Conservation (phyloP, 2,888 invertebrate genomes). For the Tetranychus piercei region DNA sequence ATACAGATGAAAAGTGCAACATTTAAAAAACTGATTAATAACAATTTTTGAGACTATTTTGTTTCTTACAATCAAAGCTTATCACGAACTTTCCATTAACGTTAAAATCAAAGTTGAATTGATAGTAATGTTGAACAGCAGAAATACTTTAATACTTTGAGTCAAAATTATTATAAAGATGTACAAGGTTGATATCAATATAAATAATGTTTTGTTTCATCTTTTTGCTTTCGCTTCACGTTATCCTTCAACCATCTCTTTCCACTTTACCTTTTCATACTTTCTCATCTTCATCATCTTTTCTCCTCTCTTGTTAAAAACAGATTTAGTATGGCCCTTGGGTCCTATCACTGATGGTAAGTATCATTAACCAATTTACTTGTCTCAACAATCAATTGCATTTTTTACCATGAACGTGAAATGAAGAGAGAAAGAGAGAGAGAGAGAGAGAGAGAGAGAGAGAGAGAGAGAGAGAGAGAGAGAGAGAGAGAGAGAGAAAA, state of each 20-base stretch:
- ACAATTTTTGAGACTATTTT: no score
- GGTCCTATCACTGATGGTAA: conserved; percentile 28
- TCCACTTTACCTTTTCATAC: not conserved
- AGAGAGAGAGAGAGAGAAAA: conserved; percentile 13
- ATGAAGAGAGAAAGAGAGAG: conserved; percentile 1
- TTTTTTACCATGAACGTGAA: not conserved
- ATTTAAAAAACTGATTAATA: no score
- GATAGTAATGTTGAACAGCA: no score
- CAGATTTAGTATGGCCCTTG: conserved; percentile 28
- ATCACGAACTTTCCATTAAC: no score
- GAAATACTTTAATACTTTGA: no score
- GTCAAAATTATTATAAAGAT: no score
- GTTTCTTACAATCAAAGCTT: no score
- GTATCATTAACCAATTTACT: conserved; percentile 14
- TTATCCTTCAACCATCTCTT: not conserved
- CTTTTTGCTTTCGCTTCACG: not conserved
- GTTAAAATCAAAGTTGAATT: no score
- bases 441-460: conserved; percentile 13
- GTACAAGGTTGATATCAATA: no score
- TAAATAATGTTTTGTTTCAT: not conserved
- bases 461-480: conserved; percentile 9
- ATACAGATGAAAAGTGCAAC: no score
- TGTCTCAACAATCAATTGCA: not conserved
- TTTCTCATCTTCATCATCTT: not conserved
- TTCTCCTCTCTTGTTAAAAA: not conserved